Evolutionary conservation across 2,113 vertebrate species (phyloP), one percentile per base, ranked within the genome.

Genomic region (Pseudorhombus dupliciocellatus): DNA sequence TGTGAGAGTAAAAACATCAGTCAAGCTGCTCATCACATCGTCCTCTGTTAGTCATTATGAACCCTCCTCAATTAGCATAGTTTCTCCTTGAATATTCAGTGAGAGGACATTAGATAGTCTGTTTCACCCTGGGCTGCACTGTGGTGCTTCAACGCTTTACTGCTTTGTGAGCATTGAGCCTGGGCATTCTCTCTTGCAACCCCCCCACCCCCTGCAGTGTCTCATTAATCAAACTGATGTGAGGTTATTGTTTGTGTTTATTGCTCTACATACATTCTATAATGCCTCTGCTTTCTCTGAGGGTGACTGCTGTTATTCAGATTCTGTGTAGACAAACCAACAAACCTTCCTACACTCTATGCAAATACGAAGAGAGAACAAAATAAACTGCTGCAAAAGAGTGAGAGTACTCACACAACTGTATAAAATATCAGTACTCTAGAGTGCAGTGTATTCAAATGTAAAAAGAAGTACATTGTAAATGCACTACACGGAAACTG

Each of bases 221-320:
- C 44, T 50, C 65, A 83, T 87, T 61, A 60, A 77, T 81, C 77
- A 83, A 61, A 68, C 26, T 30, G 11, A 54, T 70, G 57, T 70
- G 59, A 58, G 76, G 75, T 53, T 62, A 54, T 62, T 68, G 30
- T 70, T 70, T 66, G 65, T 66, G 67, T 65, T 85, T 69, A 69
- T 54, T 59, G 15, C 46, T 16, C 28, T 44, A 50, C 25, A 18
- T 24, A 50, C 12, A 12, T 71, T 64, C 14, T 15, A 40, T 48
- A 64, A 30, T 24, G 20, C 26, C 42, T 63, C 57, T 50, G 52
- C 44, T 60, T 52, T 70, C 50, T 55, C 61, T 66, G 22, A 66
- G 59, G 21, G 67, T 70, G 5, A 68, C 68, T 70, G 12, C 51
- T 65, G 14, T 37, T 16, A 10, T 12, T 79, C 34, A 58, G 58